Conservation (phyloP, 2,797 vertebrate genomes). For the Agapornis canus region DNA sequence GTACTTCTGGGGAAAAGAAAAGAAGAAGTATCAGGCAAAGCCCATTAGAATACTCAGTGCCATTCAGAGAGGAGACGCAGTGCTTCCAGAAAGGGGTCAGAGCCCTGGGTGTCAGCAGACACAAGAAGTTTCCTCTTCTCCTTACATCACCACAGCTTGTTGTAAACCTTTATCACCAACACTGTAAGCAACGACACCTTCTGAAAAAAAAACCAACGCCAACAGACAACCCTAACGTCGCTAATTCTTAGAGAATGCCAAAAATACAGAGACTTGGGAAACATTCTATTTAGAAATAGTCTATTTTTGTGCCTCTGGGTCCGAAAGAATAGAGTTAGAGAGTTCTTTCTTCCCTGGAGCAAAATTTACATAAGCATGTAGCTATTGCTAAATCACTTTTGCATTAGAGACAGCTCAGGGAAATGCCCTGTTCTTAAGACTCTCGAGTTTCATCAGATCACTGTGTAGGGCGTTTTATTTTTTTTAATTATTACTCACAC, state of each 20-base stretch:
- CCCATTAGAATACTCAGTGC: not conserved
- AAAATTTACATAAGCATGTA: conserved; percentile 58
- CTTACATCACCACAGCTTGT: not conserved
- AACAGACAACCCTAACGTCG: not conserved
- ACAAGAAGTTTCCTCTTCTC: not conserved
- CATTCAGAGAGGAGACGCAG: not conserved
- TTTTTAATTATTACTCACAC: conserved; percentile 75
- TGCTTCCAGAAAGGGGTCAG: not conserved
- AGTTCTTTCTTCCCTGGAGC: conserved; percentile 71
- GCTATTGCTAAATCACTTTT: conserved; percentile 66
- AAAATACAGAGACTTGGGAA: conserved; percentile 61
- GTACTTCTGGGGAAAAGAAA: not conserved
- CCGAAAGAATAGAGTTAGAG: conserved; percentile 57
- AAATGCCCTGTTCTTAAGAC: conserved; percentile 68
- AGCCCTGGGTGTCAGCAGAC: not conserved
- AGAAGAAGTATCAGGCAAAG: not conserved
- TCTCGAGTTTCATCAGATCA: conserved; percentile 60
- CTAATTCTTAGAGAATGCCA: conserved; percentile 21
- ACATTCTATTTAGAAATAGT: conserved; percentile 48
- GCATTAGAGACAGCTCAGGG: conserved; percentile 64
- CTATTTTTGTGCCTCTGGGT: conserved; percentile 71
- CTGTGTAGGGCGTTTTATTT: conserved; percentile 59
- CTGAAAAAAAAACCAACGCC: not conserved
- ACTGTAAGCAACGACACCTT: not conserved
- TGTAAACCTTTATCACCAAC: not conserved